Evolutionary conservation across 2,888 invertebrate species (phyloP).

Genomic region (Ephialtes manifestator): DNA sequence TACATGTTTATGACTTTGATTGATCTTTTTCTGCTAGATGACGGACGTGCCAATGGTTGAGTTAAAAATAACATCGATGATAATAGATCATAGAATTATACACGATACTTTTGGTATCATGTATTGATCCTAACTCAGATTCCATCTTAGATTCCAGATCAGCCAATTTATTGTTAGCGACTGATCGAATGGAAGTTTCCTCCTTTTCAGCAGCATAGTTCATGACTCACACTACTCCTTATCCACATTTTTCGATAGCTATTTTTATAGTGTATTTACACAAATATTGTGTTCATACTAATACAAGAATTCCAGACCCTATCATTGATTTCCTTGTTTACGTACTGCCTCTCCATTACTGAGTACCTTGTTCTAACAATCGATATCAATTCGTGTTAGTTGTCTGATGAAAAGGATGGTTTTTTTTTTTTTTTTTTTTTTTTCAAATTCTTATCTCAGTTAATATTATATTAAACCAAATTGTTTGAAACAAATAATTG

Average conservation of each 20-base stretch:
- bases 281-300: neutral
- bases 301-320: neutral
- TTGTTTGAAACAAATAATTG: no score
- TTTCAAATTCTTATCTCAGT: neutral
- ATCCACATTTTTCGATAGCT: neutral
- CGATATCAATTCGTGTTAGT: neutral
- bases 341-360: neutral
- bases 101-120: neutral
- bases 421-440: neutral
- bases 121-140: neutral
- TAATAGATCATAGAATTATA: neutral
- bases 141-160: no score
- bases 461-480: no score
- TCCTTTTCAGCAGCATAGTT: neutral
- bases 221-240: neutral
- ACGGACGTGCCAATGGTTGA: neutral
- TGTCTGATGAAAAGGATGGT: neutral
- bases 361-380: neutral
- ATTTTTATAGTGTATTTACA: neutral
- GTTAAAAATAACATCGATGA: neutral
- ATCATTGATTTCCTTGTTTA: conserved; percentile 3
- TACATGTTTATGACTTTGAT: neutral
- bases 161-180: neutral
- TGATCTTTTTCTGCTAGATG: neutral
- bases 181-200: neutral